Percentiles rank a stretch among this genome's conserved stretches.
phyloP scores from a whole-genome alignment of 2,797 vertebrate genomes.

The Eleutherodactylus coqui region DNA sequence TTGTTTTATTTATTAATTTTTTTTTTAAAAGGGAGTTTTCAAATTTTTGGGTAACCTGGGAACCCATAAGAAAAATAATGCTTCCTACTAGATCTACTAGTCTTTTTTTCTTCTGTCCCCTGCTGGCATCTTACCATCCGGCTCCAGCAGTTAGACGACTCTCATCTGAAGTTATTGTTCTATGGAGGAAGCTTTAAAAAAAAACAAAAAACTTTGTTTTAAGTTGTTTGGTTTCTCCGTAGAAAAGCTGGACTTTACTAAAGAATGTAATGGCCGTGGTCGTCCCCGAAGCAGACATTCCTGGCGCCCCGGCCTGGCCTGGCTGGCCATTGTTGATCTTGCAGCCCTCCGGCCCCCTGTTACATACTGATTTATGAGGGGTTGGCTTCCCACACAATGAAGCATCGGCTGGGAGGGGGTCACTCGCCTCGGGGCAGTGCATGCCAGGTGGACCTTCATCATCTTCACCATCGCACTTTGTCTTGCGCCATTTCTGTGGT shows the following conservation, averaged over 20 bases:
- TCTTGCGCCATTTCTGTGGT: no score
- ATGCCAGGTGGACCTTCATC: background rate
- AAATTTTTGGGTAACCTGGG: no score
- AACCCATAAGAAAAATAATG: no score
- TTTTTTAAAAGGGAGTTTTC: no score
- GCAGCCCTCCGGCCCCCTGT: background rate
- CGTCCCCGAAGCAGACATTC: background rate
- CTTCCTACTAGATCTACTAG: no score
- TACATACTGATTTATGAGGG: constrained; percentile 29
- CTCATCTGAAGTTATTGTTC: no score
- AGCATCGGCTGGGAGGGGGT: background rate
- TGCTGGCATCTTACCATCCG: accelerated
- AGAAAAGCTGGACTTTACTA: background rate
- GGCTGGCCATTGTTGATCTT: constrained; percentile 26
- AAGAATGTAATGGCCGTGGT: background rate
- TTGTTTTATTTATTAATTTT: no score
- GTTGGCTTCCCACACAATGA: background rate
- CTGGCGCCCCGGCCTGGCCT: constrained; percentile 5
- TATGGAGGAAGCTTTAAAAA: no score
- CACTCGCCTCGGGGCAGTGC: background rate
- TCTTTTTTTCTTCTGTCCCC: no score
- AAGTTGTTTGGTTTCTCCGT: background rate
- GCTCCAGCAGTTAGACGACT: no score
- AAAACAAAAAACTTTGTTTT: background rate
- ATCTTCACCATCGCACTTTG: no score